These are phyloP conservation scores for Polyergus mexicanus DNA, from an alignment of 1,140 invertebrate species.

Conservation along the genomic window DNA sequence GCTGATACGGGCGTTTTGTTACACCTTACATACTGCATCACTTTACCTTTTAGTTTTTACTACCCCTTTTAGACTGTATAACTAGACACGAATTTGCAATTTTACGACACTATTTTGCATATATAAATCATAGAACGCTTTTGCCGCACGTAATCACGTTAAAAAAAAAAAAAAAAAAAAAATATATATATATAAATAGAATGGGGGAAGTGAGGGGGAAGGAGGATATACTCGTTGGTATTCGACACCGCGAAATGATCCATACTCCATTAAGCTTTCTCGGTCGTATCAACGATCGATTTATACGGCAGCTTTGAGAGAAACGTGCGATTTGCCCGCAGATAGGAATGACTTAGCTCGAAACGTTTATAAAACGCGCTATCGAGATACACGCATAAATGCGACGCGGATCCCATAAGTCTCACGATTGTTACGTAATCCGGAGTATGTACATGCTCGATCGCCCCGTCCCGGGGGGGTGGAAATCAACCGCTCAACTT, in stretches of 20 bases:
- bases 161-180: conserved; percentile 37
- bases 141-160: conserved; percentile 5
- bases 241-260: conserved; percentile 21
- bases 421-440: conserved; percentile 28
- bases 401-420: background rate
- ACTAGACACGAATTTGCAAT: conserved; percentile 24
- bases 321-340: conserved; percentile 12
- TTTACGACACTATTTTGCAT: conserved; percentile 13
- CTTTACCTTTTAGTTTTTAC: no score
- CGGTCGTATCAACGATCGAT: conserved; percentile 9
- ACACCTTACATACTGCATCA: background rate
- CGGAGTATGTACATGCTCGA: conserved; percentile 6
- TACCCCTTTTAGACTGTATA: background rate
- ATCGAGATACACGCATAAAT: conserved; percentile 27
- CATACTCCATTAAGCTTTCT: conserved; percentile 39
- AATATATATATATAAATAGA: conserved; percentile 1
- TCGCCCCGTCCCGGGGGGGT: background rate
- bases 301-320: background rate
- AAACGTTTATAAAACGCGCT: conserved; percentile 17
- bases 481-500: conserved; percentile 8
- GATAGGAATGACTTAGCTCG: conserved; percentile 35
- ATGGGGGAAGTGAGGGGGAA: no score
- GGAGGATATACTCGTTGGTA: background rate
- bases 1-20: no score
- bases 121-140: conserved; percentile 22